Evolutionary conservation across 2,797 vertebrate species (phyloP).

Genomic region (Distichodus sexfasciatus): DNA sequence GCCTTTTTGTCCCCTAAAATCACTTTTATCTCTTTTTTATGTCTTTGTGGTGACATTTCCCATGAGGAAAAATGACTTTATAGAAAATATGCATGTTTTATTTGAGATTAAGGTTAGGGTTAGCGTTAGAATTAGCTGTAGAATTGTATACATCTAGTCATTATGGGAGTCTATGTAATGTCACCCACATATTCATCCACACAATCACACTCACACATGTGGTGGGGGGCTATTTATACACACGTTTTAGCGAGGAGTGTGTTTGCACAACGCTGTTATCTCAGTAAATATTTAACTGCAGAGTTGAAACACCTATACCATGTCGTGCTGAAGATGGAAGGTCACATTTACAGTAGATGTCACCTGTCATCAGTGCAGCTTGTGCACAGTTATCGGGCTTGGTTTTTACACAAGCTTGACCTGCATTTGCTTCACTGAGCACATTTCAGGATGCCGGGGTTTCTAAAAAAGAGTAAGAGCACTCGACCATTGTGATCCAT

Average conservation of each 20-base stretch:
- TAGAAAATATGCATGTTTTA: too few relatives aligned
- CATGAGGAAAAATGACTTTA: too few relatives aligned
- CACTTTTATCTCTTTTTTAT: too few relatives aligned
- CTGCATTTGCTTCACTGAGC: not conserved
- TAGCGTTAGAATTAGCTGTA: too few relatives aligned
- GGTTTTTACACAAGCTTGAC: slow-evolving; percentile 1
- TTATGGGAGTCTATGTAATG: too few relatives aligned
- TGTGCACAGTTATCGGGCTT: not conserved
- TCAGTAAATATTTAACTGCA: slow-evolving; percentile 1
- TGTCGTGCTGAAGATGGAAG: slow-evolving; percentile 19
- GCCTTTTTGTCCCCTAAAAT: too few relatives aligned
- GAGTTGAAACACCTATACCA: slow-evolving; percentile 18
- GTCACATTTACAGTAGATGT: slow-evolving; percentile 18
- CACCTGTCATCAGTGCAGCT: slow-evolving; percentile 15
- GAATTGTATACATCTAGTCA: too few relatives aligned
- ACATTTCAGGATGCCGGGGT: not conserved
- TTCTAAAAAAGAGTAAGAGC: slow-evolving; percentile 5
- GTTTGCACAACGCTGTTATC: slow-evolving; percentile 10
- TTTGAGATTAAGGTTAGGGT: too few relatives aligned
- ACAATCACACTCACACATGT: not conserved
- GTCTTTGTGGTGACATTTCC: too few relatives aligned
- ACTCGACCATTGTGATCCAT: not conserved
- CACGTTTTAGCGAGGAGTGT: not conserved
- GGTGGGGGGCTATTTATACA: not conserved
- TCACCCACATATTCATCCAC: too few relatives aligned